Base-by-base conservation (phyloP, 2,888 invertebrate genomes). In the Apodemia hepburni region DNA sequence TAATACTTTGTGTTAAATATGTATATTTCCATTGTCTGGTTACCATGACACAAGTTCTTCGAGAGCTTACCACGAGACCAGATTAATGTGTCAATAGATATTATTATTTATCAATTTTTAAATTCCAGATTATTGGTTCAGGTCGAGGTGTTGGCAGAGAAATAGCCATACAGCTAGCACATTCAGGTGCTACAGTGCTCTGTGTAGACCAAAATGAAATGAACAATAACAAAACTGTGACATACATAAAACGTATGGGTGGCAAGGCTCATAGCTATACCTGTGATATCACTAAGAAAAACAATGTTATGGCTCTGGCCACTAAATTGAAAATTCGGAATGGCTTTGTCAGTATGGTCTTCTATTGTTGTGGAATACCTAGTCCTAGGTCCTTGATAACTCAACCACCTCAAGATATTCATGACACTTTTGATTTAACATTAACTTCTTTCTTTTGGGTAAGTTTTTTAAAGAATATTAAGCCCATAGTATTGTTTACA, bases 61-160 rank as follows among this genome's bases (percentile, higher is more conserved):
- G n/a, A n/a, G n/a, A n/a, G n/a, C n/a, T n/a, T n/a, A n/a, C n/a
- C n/a, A n/a, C n/a, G n/a, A n/a, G n/a, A n/a, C n/a, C n/a, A n/a
- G n/a, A n/a, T n/a, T n/a, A n/a, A n/a, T n/a, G 22, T 22, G 22
- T 22, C 22, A 1, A 22, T 22, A 2, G 22, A 22, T 22, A 22
- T 22, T 22, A 22, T 22, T 47, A 47, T 17, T 9, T 12, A 11
- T 62, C 18, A 51, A n/a, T 58, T 9, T n/a, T 12, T 1, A 35
- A 57, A 29, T 73, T 82, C 58, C 73, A 94, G 94, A 88, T 96
- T 12, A 93, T 96, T 62, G 96, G 96, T n/a, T 92, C 95, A 54
- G 95, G 95, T 57, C 85, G 93, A 71, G 95, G 95, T 17, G 89
- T 95, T 6, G 95, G 95, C 0, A 88, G 92, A 64, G 93, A 94